phyloP scores from a whole-genome alignment of 2,797 vertebrate genomes.

The Sandelia bainsii region DNA sequence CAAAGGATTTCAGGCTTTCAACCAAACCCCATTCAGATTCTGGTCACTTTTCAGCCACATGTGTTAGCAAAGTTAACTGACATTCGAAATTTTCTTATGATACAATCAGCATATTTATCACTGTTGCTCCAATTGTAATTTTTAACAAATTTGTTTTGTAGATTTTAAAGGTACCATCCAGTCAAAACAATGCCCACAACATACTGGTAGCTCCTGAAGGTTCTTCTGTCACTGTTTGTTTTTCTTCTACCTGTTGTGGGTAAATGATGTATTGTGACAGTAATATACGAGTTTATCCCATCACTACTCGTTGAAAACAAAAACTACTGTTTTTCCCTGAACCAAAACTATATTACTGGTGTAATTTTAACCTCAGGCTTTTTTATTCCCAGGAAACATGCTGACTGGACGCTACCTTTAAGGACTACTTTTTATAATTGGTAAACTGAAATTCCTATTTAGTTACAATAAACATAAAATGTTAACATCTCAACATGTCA shows the following conservation, averaged over 20 bases:
- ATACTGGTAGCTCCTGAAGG: background rate
- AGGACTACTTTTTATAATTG: conserved; percentile 11
- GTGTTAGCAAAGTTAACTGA: conserved; percentile 39
- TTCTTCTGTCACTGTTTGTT: background rate
- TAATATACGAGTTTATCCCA: conserved; percentile 12
- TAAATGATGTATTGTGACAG: conserved; percentile 6
- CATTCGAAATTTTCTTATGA: conserved; percentile 18
- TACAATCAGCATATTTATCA: conserved; percentile 6
- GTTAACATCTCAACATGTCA: conserved; percentile 10
- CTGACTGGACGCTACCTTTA: conserved; percentile 68
- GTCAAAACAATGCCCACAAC: conserved; percentile 28
- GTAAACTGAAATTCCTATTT: conserved; percentile 27
- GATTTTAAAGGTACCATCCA: conserved; percentile 59
- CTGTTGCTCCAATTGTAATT: conserved; percentile 22
- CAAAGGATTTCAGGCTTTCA: conserved; percentile 59
- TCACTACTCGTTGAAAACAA: conserved; percentile 32
- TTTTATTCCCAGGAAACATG: conserved; percentile 50
- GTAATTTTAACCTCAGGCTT: conserved; percentile 56
- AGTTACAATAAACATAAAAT: conserved; percentile 19
- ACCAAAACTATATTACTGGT: conserved; percentile 25
- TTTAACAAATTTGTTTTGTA: conserved; percentile 9
- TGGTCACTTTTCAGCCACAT: conserved; percentile 33
- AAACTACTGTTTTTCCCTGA: conserved; percentile 29
- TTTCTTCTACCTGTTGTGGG: background rate
- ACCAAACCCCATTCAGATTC: conserved; percentile 47